A percentile compares a stretch with the other conserved stretches of the same genome.
Evolutionary conservation across 2,888 invertebrate genomes (phyloP).

Genomic region (Drosophila kuntzei): DNA sequence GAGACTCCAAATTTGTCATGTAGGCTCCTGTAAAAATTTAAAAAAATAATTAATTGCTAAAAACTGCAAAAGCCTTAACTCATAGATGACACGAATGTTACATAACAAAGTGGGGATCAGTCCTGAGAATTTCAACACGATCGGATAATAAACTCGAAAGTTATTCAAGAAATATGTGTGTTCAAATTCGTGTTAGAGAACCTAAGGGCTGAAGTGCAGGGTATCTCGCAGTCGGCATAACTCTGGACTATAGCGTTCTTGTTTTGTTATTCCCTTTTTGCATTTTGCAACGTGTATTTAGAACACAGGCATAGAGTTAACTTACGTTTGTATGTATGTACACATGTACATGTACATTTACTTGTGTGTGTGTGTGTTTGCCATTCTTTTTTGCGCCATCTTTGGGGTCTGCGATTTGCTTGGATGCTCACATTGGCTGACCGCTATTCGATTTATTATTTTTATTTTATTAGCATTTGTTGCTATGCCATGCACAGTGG

Average conservation of each 20-base stretch:
- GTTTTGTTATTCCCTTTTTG: constrained; percentile 61
- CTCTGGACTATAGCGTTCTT: not conserved
- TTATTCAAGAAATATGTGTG: too few species aligned
- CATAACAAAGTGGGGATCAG: too few species aligned
- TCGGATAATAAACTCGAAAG: too few species aligned
- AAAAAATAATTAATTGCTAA: too few species aligned
- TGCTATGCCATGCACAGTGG: constrained; percentile 63
- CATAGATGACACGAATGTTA: too few species aligned
- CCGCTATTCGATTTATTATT: constrained; percentile 76
- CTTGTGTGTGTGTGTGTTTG: constrained; percentile 42
- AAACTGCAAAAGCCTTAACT: too few species aligned
- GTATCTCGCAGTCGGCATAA: not conserved
- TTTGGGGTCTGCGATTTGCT: constrained; percentile 66
- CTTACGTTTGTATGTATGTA: constrained; percentile 8
- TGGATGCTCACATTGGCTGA: constrained; percentile 66
- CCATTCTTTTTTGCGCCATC: constrained; percentile 63
- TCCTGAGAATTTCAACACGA: too few species aligned
- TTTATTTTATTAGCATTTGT: constrained; percentile 77
- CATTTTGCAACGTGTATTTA: constrained; percentile 71
- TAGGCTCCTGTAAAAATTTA: too few species aligned
- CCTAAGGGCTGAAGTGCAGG: not conserved
- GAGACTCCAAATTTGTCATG: too few species aligned
- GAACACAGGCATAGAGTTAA: constrained; percentile 62
- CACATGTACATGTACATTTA: too few species aligned
- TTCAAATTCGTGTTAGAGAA: not conserved